Evolutionary conservation across 2,113 vertebrate species (phyloP), one percentile per base, ranked within the genome.

Genomic region (Macrotus californicus): DNA sequence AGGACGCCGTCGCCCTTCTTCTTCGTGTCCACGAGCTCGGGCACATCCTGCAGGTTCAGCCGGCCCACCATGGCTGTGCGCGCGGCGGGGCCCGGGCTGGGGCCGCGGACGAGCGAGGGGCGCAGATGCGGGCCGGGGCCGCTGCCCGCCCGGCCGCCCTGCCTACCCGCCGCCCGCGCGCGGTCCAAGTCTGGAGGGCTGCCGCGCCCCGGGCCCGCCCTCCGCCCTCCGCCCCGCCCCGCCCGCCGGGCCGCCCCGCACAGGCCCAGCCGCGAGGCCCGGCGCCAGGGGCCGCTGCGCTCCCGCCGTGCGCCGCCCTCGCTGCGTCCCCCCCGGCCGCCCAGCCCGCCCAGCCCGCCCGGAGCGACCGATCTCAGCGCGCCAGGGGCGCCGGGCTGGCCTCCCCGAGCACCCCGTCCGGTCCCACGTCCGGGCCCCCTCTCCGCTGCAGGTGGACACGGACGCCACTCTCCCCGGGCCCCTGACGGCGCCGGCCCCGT

Each of bases 1-100:
- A 99, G 98, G 89, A 98, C 98, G 95, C 99, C 94, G 29, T 99
- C 99, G 46, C 98, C 97, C 98, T 98, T 98, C 97, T 98, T 98
- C 98, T 98, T 99, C 98, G 99, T 98, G 80, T 98, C 98, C 98
- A 99, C 98, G 26, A 98, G 98, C 93, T 99, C 99, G 75, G 98
- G 98, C 81, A 98, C 98, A 98, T 98, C 98, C 96, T 98, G 98
- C 97, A 99, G 98, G 97, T 98, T 99, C 82, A 99, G 98, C 92
- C 98, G 98, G 93, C 99, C 99, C 92, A 99, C 99, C 99, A 99
- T 99, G 93, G 98, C 98, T 97, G 94, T 14, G 82, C 24, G 91
- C 59, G 77, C 41, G n/a, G 46, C 80, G 31, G 73, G 73, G 36
- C 50, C 26, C 18, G 48, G 39, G 41, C 56, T 7, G 64, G 61